Base-by-base conservation (phyloP, 1,140 invertebrate genomes). In the Conus betulinus region DNA sequence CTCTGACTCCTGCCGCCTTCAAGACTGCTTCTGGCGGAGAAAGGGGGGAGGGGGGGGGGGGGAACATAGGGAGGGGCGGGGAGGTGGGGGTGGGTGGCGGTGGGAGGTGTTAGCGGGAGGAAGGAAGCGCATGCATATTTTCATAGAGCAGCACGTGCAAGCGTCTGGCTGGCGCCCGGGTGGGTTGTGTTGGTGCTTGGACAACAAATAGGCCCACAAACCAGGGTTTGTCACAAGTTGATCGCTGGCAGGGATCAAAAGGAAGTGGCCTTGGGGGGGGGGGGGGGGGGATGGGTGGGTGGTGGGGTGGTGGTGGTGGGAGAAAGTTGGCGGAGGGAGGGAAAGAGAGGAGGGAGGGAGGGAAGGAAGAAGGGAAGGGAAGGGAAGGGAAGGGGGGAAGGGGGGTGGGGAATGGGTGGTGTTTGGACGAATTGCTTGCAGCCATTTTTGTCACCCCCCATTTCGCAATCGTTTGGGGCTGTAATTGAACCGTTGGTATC, bases 71-170 rank as follows among this genome's bases (percentile, higher is more conserved):
- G 27, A 23, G 23, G 10, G 23, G 74, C n/a, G 74, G 23, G 11
- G 20, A 4, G 20, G 13, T 23, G 67, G 67, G 20, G 20, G 67
- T 0, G 67, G 67, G 67, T 3, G 23, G 67, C 0, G 20, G 67
- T 3, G 51, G 20, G 23, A 20, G 17, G 11, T 51, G 84, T 60
- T 60, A 15, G 57, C 8, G 57, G 57, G 71, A 85, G 84, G 84
- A 85, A 83, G 81, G 52, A 87, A 87, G 52, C 71, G 39, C 74
- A 87, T 87, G 85, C 85, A 87, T 87, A 87, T 87, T 87, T 87
- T 87, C 74, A 87, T 87, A 78, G 85, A 67, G n/a, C 67, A 39
- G n/a, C 85, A 23, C 52, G 67, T 71, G 71, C 23, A 60, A 27
- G 23, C 82, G 53, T 67, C 82, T 84, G 53, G 17, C 82, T 84